Conservation (phyloP, 1,140 invertebrate genomes). For the Eriocheir sinensis region DNA sequence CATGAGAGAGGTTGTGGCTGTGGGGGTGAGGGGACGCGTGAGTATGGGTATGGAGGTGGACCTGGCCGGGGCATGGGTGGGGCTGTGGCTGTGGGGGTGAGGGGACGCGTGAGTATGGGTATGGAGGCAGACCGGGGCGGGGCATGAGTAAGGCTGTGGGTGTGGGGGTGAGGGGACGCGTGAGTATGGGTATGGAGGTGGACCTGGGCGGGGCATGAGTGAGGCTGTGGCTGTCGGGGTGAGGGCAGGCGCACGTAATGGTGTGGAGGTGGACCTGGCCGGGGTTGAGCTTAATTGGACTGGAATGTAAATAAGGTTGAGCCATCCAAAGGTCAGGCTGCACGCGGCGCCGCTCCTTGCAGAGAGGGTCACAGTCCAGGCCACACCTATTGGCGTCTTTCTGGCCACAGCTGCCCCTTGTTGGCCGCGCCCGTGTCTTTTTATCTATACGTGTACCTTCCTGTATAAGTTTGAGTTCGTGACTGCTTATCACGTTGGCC, state of each 20-base stretch:
- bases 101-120: too few relatives aligned
- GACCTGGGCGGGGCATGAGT: not conserved
- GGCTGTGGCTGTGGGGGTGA: too few relatives aligned
- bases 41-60: too few relatives aligned
- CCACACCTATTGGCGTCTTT: not conserved
- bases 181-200: not conserved
- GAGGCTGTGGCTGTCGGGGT: not conserved
- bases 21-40: too few relatives aligned
- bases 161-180: not conserved
- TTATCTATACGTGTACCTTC: too few relatives aligned
- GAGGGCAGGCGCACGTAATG: not conserved
- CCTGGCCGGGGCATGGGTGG: too few relatives aligned
- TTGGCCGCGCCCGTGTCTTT: too few relatives aligned
- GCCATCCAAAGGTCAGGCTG: not conserved
- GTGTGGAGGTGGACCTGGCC: not conserved
- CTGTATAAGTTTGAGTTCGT: too few relatives aligned
- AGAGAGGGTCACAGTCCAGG: not conserved
- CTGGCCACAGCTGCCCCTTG: too few relatives aligned
- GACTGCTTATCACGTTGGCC: too few relatives aligned
- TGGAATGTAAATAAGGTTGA: constrained; percentile 16
- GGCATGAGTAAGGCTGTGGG: not conserved
- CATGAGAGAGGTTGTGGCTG: not conserved
- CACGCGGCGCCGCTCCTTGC: not conserved
- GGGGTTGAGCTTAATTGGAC: not conserved
- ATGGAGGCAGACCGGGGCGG: too few relatives aligned